Percentiles rank a stretch among this genome's conserved stretches.
phyloP scores from a whole-genome alignment of 2,797 vertebrate genomes.

The Parambassis ranga region DNA sequence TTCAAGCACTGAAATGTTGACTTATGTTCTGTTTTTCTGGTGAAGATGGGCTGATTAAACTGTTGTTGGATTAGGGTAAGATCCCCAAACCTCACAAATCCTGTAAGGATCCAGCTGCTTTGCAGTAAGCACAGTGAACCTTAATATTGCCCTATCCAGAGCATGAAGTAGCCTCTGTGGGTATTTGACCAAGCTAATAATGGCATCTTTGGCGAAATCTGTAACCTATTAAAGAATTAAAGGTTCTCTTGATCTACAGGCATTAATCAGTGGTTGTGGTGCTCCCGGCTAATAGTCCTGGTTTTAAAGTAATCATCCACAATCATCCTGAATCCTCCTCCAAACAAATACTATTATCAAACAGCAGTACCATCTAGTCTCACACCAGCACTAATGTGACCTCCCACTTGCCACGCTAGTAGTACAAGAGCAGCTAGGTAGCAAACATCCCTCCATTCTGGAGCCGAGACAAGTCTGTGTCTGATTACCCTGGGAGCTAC shows the following conservation, averaged over 20 bases:
- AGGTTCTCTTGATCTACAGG: background rate
- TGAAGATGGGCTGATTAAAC: too few species aligned
- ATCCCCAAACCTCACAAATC: too few species aligned
- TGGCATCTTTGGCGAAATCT: too few species aligned
- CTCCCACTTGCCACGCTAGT: conserved; percentile 81
- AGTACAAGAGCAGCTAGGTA: conserved; percentile 46
- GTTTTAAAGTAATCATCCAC: conserved; percentile 8
- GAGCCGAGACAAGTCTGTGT: conserved; percentile 86
- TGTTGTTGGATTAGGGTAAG: too few species aligned
- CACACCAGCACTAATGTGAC: conserved; percentile 68
- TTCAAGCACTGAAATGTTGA: too few species aligned
- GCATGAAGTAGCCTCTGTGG: too few species aligned
- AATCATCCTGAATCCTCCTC: background rate
- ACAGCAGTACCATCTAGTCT: conserved; percentile 18
- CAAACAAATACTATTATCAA: conserved; percentile 27
- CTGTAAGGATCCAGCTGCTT: too few species aligned
- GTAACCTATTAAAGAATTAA: background rate
- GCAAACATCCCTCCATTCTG: conserved; percentile 33
- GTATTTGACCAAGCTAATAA: too few species aligned
- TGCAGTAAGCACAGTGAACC: too few species aligned
- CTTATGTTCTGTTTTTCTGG: too few species aligned
- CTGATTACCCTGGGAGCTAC: conserved; percentile 91
- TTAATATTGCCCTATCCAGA: too few species aligned
- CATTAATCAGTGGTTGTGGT: background rate
- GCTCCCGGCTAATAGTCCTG: background rate